Percentiles rank a stretch among this genome's conserved stretches.
Conservation (phyloP, 2,113 vertebrate species). For the Sphyrna mokarran region DNA sequence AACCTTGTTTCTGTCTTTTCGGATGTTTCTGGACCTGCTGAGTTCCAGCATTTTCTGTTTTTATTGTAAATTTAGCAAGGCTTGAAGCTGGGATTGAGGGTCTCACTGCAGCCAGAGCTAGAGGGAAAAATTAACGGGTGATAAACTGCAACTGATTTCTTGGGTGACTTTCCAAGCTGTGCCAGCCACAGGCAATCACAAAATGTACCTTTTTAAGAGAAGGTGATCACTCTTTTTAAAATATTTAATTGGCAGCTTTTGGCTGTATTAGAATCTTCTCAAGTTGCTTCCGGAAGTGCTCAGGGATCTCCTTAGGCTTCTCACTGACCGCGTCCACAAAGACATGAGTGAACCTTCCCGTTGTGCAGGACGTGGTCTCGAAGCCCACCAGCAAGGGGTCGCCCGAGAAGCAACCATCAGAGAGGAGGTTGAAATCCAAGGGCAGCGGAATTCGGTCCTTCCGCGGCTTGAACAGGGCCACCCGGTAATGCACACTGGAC, state of each 20-base stretch:
- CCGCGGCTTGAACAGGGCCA: background rate
- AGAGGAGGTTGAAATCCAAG: slow-evolving; percentile 2
- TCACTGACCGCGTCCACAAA: slow-evolving; percentile 14
- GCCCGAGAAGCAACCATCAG: background rate
- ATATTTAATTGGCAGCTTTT: background rate
- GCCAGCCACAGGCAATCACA: background rate
- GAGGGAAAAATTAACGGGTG: background rate
- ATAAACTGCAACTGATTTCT: background rate
- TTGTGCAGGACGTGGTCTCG: slow-evolving; percentile 19
- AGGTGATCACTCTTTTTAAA: background rate
- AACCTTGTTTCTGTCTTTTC: too few relatives aligned
- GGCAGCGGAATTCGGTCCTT: background rate
- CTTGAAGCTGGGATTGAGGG: background rate
- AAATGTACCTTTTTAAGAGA: slow-evolving; percentile 5
- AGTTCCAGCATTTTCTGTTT: too few relatives aligned
- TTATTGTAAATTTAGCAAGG: background rate
- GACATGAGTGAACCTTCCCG: background rate
- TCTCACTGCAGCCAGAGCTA: background rate
- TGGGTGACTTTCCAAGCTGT: background rate
- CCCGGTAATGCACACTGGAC: slow-evolving; percentile 20
- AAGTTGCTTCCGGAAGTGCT: background rate
- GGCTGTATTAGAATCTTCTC: background rate
- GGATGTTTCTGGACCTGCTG: too few relatives aligned
- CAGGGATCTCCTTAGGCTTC: slow-evolving; percentile 26
- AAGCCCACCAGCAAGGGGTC: background rate